These are phyloP conservation scores for Geotrupes spiniger DNA, from an alignment of 2,888 invertebrate species.

Conservation along the genomic window DNA sequence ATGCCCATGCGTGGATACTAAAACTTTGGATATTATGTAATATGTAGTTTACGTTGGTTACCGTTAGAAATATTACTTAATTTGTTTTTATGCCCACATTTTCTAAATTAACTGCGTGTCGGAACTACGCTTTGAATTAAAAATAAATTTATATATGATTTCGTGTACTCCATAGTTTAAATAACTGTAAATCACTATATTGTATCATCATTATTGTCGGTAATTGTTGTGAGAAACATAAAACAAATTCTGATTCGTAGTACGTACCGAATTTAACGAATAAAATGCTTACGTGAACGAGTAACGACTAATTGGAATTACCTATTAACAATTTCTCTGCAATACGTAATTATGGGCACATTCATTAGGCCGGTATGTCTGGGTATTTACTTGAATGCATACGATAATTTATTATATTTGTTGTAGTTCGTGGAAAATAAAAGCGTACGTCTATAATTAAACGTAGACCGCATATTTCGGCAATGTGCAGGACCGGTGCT, in stretches of 20 bases:
- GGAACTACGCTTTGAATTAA: no score
- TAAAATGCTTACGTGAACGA: no score
- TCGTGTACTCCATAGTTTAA: no score
- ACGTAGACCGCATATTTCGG: not conserved
- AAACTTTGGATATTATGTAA: no score
- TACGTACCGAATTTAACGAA: not conserved
- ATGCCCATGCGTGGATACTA: no score
- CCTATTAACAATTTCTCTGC: not conserved
- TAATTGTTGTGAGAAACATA: not conserved
- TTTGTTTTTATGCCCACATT: no score
- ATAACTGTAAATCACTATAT: no score
- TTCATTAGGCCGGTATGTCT: conserved; percentile 1
- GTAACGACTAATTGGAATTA: conserved; percentile 5
- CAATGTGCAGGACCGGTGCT: not conserved
- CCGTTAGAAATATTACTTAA: no score
- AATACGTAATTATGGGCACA: conserved; percentile 1
- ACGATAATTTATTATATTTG: conserved; percentile 4
- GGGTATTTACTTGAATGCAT: not conserved
- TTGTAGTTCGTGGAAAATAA: not conserved
- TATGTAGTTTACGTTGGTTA: no score
- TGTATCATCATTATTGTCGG: no score
- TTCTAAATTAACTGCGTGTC: no score
- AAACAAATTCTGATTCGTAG: not conserved
- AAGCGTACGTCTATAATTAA: not conserved
- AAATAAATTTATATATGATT: no score